Evolutionary conservation across 2,113 vertebrate species (phyloP).

Genomic region (Synodontis membranacea): DNA sequence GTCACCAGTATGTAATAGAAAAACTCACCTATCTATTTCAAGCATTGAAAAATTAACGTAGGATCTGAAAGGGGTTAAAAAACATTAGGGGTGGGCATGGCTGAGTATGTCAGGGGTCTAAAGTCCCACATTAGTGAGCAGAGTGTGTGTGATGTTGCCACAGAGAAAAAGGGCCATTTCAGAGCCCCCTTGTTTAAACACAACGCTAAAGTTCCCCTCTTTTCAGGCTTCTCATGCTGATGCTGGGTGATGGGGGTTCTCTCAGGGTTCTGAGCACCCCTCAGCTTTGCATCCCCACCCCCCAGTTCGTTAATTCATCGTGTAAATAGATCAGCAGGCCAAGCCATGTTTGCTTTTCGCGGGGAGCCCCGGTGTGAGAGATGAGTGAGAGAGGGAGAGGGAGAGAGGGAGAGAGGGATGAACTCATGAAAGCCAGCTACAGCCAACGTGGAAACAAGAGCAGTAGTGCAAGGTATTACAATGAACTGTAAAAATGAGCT

Average conservation of each 20-base stretch:
- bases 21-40: background rate
- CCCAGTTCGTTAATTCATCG: slow-evolving; percentile 83
- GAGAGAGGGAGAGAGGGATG: slow-evolving; percentile 20
- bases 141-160: slow-evolving; percentile 46
- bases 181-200: slow-evolving; percentile 64
- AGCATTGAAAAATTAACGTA: slow-evolving; percentile 1
- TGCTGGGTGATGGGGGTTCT: slow-evolving; percentile 46
- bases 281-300: slow-evolving; percentile 61
- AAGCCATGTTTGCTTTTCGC: slow-evolving; percentile 82
- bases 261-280: slow-evolving; percentile 71
- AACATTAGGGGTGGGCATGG: slow-evolving; percentile 5
- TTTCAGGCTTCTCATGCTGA: slow-evolving; percentile 42
- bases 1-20: background rate
- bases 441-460: slow-evolving; percentile 8
- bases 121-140: slow-evolving; percentile 42
- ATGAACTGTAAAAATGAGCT: background rate
- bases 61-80: background rate
- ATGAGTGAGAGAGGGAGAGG: slow-evolving; percentile 55
- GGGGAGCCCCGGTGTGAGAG: slow-evolving; percentile 74
- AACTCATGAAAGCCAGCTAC: slow-evolving; percentile 1
- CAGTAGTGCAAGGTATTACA: background rate
- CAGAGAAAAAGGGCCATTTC: slow-evolving; percentile 41
- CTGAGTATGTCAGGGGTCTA: slow-evolving; percentile 39
- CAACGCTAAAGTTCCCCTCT: slow-evolving; percentile 57
- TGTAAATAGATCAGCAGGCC: slow-evolving; percentile 86